Base-by-base conservation (phyloP, 2,797 vertebrate species). In the Argentina silus region DNA sequence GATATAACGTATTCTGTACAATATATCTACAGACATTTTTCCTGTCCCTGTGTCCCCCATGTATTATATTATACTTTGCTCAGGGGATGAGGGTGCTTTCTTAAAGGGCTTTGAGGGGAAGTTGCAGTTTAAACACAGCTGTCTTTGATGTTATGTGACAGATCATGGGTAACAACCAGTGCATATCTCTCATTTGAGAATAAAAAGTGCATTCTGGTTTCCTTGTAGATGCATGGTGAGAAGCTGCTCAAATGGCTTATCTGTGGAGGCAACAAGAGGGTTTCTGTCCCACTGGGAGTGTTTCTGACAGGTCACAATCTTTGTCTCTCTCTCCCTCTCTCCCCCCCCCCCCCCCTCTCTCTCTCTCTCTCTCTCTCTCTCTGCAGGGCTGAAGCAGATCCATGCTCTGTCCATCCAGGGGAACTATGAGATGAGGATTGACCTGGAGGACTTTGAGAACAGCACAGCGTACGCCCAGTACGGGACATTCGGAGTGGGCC, bases 391-490 rank as follows among this genome's bases (percentile, higher is more conserved):
- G 86, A 95, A 93, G 91, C 91, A 96, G 83, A 94, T 99, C 86
- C 95, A 99, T 19, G 88, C 95, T 51, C 90, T 99, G 89, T 97
- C 96, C 62, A 95, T 96, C 6, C 98, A 99, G 91, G 95, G 95
- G 0, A 94, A 93, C 91, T 99, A 98, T 0, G 97, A 99, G 92
- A 91, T 99, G 1, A 96, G 95, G 21, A 95, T 98, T 36, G 97
- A 98, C 90, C 87, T 99, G 83, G 95, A 97, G 76, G 98, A 99
- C 89, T 99, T 99, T 0, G 97, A 99, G 84, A 98, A 99, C 0
- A 91, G 95, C 89, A 98, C 97, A 0, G 95, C 96, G 12, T 97
- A 93, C 0, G 97, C 98, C 43, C 98, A 91, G 83, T 99, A 99
- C 0, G 93, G 95, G 36, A 96, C 93, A 78, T 99, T 99, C 0